Percentiles rank a stretch among this genome's conserved stretches.
Evolutionary conservation across 2,888 invertebrate species (phyloP).

Genomic region (Lomographa bimaculata): DNA sequence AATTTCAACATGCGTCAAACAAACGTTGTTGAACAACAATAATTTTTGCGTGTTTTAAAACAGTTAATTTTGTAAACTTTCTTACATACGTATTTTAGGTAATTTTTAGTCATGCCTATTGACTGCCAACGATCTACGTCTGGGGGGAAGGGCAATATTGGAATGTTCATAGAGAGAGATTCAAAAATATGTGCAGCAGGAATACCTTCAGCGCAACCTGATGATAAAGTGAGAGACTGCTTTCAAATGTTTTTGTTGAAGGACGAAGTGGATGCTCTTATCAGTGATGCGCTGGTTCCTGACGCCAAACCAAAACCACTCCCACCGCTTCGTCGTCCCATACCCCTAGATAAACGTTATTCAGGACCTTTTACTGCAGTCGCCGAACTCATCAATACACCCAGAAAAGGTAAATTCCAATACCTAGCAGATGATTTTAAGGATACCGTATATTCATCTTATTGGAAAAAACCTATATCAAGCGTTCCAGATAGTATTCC

Average conservation of each 20-base stretch:
- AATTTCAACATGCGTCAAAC: no score
- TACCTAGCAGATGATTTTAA: constrained; percentile 61
- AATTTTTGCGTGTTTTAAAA: no score
- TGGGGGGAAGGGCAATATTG: constrained; percentile 69
- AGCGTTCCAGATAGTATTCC: constrained; percentile 55
- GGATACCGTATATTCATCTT: constrained; percentile 61
- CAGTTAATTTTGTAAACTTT: no score
- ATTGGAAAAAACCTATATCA: constrained; percentile 64
- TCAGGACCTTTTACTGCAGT: constrained; percentile 52
- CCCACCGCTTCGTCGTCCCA: constrained; percentile 56
- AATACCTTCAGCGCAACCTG: constrained; percentile 57
- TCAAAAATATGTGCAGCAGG: constrained; percentile 69
- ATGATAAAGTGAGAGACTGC: constrained; percentile 46
- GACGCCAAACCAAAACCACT: constrained; percentile 47
- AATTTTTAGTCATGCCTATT: no score
- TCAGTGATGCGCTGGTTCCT: constrained; percentile 64
- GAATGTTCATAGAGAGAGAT: constrained; percentile 64
- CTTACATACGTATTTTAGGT: no score
- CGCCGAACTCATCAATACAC: constrained; percentile 55
- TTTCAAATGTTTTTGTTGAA: constrained; percentile 63
- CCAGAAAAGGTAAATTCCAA: constrained; percentile 61
- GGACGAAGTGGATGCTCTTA: constrained; percentile 64
- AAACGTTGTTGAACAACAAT: no score
- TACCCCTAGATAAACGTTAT: constrained; percentile 52
- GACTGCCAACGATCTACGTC: constrained; percentile 56